Conservation (phyloP, 2,888 invertebrate species). For the Philaethria dido region DNA sequence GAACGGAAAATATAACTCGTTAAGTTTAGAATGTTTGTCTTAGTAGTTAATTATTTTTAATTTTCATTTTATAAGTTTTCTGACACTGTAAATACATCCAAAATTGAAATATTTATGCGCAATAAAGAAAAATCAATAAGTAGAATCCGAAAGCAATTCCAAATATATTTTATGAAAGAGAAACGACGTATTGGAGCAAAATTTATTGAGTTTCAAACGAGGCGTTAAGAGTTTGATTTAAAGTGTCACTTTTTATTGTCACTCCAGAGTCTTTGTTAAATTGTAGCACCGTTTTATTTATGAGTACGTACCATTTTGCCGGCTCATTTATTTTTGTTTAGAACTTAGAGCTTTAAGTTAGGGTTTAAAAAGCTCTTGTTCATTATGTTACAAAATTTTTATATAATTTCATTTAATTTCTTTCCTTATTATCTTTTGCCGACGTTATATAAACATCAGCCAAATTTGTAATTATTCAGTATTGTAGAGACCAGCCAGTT, state of each 20-base stretch:
- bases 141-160: background rate
- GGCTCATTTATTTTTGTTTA: conserved; percentile 63
- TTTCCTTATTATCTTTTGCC: too few species aligned
- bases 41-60: too few species aligned
- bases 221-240: conserved; percentile 35
- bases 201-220: conserved; percentile 37
- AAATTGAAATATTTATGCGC: too few species aligned
- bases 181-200: conserved; percentile 28
- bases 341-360: conserved; percentile 49
- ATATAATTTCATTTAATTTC: too few species aligned
- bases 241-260: conserved; percentile 38
- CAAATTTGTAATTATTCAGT: too few species aligned
- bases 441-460: too few species aligned
- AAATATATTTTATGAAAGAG: background rate
- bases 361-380: conserved; percentile 8
- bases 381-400: too few species aligned
- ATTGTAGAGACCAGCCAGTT: too few species aligned
- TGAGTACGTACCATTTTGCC: conserved; percentile 70
- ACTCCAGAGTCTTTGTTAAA: conserved; percentile 56
- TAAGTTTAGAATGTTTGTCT: too few species aligned
- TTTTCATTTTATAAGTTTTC: too few species aligned
- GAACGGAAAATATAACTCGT: too few species aligned
- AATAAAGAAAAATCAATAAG: background rate
- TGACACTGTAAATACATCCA: too few species aligned
- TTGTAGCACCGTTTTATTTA: conserved; percentile 64